Evolutionary conservation across 2,113 vertebrate species (phyloP), one percentile per base, ranked within the genome.

Genomic region (Leptobrachium leishanense): DNA sequence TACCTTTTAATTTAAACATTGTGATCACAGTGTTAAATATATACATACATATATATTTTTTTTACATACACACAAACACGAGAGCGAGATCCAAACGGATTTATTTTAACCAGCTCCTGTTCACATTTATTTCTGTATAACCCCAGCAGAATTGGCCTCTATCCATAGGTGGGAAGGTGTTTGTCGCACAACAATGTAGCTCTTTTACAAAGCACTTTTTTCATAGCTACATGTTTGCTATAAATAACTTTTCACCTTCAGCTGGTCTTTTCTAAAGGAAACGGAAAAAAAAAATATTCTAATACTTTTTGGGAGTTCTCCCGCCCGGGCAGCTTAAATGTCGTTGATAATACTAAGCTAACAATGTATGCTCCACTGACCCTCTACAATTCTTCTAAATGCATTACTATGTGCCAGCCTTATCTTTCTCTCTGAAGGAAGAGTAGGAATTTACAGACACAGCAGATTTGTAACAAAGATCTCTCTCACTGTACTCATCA

Each of bases 301-400:
- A 42, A 50, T 8, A 8, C 46, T 50, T 50, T 8, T 50, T 50
- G 8, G 8, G 8, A 15, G 2, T 13, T 68, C 63, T 13, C 43
- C 39, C 59, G 64, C 46, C 50, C 3, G 64, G 53, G 41, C 50
- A 73, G 46, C 50, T 73, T 80, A 57, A 67, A 72, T 72, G 70
- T 72, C 64, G 65, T 68, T 55, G 59, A 40, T 65, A 79, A 72
- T 46, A 50, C 57, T n/a, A 41, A 43, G 9, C 40, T 72, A 42
- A 66, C 62, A 43, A 42, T 72, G 1, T 55, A 55, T 9, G 77
- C 68, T 66, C 66, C 69, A 72, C 7, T 71, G 46, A 53, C 8
- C 40, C 31, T 64, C 68, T 50, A 40, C 67, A 71, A 6, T 2
- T 57, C 42, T 69, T 13, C 40, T n/a, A 46, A 44, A 39, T 42